These are phyloP conservation scores for Pseudochirops corinnae DNA, from an alignment of 2,797 vertebrate genomes.

Conservation along the genomic window DNA sequence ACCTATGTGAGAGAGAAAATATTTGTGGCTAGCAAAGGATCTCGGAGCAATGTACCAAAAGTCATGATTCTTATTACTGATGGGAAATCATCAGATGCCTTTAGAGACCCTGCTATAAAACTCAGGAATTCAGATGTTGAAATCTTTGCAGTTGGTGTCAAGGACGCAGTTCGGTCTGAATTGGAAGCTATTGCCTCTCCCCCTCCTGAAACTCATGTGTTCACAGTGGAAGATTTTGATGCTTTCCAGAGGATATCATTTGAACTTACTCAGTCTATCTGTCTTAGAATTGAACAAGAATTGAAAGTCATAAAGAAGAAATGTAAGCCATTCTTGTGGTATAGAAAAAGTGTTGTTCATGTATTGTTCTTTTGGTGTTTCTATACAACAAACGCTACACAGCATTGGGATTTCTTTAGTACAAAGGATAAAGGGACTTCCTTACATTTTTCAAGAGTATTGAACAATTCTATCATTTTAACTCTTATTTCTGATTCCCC, in stretches of 20 bases:
- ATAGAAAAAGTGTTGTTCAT: conserved; percentile 13
- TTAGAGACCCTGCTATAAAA: conserved; percentile 92
- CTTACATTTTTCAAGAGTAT: background rate
- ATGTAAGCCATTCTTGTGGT: conserved; percentile 87
- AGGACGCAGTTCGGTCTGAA: conserved; percentile 95
- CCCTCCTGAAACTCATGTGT: conserved; percentile 95
- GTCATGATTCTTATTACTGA: conserved; percentile 98
- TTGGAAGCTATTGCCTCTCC: conserved; percentile 95
- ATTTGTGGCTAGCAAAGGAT: conserved; percentile 90
- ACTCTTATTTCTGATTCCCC: background rate
- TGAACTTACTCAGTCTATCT: conserved; percentile 97
- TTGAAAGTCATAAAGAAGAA: conserved; percentile 91
- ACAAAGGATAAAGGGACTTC: conserved; percentile 1
- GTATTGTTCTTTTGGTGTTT: conserved; percentile 18
- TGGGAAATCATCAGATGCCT: conserved; percentile 97
- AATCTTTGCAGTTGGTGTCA: conserved; percentile 98
- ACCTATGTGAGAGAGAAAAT: conserved; percentile 95
- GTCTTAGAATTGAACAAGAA: conserved; percentile 96
- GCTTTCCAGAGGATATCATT: conserved; percentile 98
- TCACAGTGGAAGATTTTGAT: conserved; percentile 98
- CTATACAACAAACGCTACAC: background rate
- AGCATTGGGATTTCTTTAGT: background rate
- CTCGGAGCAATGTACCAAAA: conserved; percentile 92
- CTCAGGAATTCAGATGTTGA: conserved; percentile 94
- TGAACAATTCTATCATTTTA: background rate